Base-by-base conservation (phyloP, 2,888 invertebrate species). In the Electrophaes corylata region DNA sequence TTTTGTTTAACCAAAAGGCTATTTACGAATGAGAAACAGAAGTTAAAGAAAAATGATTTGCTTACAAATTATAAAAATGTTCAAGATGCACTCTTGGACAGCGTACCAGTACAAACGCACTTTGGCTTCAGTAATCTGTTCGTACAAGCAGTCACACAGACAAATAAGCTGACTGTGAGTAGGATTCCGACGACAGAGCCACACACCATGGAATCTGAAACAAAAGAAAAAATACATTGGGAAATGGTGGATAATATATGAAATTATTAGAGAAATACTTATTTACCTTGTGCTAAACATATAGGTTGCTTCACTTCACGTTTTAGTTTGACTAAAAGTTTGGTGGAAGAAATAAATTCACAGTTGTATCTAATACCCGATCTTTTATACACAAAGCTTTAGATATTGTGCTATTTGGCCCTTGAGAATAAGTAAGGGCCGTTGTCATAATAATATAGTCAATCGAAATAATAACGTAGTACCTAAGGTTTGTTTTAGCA, bases 191-290 rank as follows among this genome's bases (percentile, higher is more conserved):
- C 41, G 16, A 69, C 26, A 12, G 62, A 44, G 12, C 62, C 43
- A 48, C 64, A 61, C 50, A 61, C 48, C 69, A 71, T 70, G 48
- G 43, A 62, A 71, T 68, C 84, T 83, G 82, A 71, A 83, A 81
- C 80, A 79, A 80, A 73, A 69, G 76, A 60, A 54, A 66, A 73
- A 72, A 78, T 78, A 73, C 69, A 76, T 75, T 78, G 76, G 78
- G 80, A 79, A 78, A 70, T 71, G 33, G 11, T 45, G 14, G 45
- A 57, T 41, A 29, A 12, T 54, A 65, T 66, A 45, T 60, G 26
- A 60, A 65, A 65, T 55, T 50, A 60, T 57, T 51, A 50, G 40
- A 48, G 31, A 31, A 40, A 68, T 65, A 33, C 18, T 57, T 65
- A 71, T 75, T 76, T 62, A 61, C 58, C 57, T 61, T 58, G 26